phyloP scores from a whole-genome alignment of 2,888 invertebrate species.

The Creontiades dilutus region DNA sequence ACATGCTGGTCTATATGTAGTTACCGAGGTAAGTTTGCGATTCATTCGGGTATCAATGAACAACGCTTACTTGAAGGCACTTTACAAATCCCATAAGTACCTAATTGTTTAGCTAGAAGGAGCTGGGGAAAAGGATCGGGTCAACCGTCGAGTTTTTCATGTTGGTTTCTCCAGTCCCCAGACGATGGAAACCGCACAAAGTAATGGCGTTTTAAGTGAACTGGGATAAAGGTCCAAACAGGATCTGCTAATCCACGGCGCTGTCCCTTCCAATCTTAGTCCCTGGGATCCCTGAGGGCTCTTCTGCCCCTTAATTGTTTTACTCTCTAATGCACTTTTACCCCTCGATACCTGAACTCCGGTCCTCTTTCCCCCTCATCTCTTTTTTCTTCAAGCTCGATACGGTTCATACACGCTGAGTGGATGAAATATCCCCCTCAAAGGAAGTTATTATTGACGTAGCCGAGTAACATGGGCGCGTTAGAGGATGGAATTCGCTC shows the following conservation, averaged over 20 bases:
- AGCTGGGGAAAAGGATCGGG: background rate
- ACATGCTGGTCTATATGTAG: too few species aligned
- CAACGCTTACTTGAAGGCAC: too few species aligned
- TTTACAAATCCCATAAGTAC: too few species aligned
- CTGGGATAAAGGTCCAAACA: conserved; percentile 36
- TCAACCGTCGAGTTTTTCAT: conserved; percentile 11
- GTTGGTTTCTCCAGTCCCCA: background rate
- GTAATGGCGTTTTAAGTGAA: conserved; percentile 28
- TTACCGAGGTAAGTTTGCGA: too few species aligned
- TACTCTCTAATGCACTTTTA: conserved; percentile 35
- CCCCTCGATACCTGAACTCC: conserved; percentile 39
- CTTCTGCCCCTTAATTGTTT: conserved; percentile 36
- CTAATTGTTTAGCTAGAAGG: too few species aligned
- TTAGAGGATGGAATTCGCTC: conserved; percentile 25
- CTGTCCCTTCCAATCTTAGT: conserved; percentile 36
- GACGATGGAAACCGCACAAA: conserved; percentile 22
- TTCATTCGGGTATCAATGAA: too few species aligned
- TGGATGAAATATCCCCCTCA: conserved; percentile 38
- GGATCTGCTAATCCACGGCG: conserved; percentile 28
- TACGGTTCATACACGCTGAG: conserved; percentile 32
- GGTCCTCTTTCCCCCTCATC: background rate
- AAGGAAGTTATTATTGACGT: conserved; percentile 42
- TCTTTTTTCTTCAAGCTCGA: conserved; percentile 24
- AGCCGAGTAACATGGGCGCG: background rate
- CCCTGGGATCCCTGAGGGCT: conserved; percentile 17